Percentiles rank a stretch among this genome's conserved stretches.
Conservation (phyloP, 1,140 invertebrate species). For the Drosophila parvula region DNA sequence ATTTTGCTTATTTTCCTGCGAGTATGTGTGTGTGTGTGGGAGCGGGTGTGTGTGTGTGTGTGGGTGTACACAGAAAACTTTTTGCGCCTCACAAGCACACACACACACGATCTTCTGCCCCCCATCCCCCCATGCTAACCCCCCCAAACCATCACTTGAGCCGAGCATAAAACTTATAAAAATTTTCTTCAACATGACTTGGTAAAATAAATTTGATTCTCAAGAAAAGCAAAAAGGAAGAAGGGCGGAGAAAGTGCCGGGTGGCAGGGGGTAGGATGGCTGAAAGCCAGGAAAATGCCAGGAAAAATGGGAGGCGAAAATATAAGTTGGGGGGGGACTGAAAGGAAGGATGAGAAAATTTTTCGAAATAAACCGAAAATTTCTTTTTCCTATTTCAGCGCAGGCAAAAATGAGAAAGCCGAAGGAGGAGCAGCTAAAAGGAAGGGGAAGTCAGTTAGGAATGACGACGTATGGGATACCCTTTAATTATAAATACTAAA, state of each 20-base stretch:
- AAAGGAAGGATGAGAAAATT: slow-evolving; percentile 56
- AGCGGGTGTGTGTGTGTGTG: slow-evolving; percentile 26
- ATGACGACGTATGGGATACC: neutral
- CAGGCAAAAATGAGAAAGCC: slow-evolving; percentile 33
- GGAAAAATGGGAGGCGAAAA: slow-evolving; percentile 21
- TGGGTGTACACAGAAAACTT: slow-evolving; percentile 57
- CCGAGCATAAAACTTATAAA: slow-evolving; percentile 84
- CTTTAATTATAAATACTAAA: neutral
- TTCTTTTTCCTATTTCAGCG: slow-evolving; percentile 70
- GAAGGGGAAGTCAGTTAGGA: neutral
- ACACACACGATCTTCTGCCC: slow-evolving; percentile 23
- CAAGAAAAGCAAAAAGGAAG: slow-evolving; percentile 76
- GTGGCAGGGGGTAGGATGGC: slow-evolving; percentile 9
- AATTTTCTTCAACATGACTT: slow-evolving; percentile 84
- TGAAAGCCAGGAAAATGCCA: slow-evolving; percentile 29
- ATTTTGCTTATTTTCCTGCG: slow-evolving; percentile 78
- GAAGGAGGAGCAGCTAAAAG: slow-evolving; percentile 10
- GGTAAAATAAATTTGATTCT: slow-evolving; percentile 84
- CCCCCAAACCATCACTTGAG: slow-evolving; percentile 68
- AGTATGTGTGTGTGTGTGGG: slow-evolving; percentile 26
- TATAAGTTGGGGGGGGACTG: slow-evolving; percentile 6
- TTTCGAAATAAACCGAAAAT: slow-evolving; percentile 77
- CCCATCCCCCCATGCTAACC: slow-evolving; percentile 31
- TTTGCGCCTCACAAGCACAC: slow-evolving; percentile 34
- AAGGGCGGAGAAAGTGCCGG: slow-evolving; percentile 32